Conservation (phyloP, 2,113 vertebrate genomes). For the Suricata suricatta region DNA sequence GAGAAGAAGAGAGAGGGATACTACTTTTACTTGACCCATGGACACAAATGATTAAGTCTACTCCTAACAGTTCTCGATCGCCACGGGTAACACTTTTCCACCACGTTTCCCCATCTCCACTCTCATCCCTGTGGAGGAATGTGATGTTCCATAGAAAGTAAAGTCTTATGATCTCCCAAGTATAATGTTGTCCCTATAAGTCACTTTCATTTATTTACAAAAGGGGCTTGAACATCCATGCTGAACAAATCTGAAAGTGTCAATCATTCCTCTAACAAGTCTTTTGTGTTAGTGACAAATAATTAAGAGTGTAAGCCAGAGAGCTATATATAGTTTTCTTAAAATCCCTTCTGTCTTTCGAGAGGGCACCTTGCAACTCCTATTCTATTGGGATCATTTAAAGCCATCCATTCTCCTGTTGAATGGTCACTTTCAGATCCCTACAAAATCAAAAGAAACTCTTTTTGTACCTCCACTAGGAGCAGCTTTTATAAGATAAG, state of each 20-base stretch:
- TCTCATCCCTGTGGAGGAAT: neutral
- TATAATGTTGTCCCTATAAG: neutral
- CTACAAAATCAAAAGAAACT: neutral
- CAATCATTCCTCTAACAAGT: neutral
- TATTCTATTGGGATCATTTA: neutral
- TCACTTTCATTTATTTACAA: neutral
- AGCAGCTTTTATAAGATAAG: neutral
- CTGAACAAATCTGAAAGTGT: neutral
- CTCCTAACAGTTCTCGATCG: neutral
- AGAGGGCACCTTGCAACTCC: neutral
- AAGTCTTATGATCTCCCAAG: neutral
- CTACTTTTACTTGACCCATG: neutral
- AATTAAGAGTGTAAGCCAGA: neutral
- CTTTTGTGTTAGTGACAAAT: conserved; percentile 6
- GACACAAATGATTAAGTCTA: neutral
- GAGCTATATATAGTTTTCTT: neutral
- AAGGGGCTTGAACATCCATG: neutral
- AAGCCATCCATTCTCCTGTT: neutral
- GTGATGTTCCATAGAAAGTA: neutral
- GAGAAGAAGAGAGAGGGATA: neutral
- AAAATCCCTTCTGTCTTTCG: neutral
- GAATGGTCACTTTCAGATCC: neutral
- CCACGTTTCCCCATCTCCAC: neutral
- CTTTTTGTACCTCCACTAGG: neutral
- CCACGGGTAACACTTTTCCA: neutral